Conservation (phyloP, 1,140 invertebrate genomes). For the Akabosia matsudoensis region DNA sequence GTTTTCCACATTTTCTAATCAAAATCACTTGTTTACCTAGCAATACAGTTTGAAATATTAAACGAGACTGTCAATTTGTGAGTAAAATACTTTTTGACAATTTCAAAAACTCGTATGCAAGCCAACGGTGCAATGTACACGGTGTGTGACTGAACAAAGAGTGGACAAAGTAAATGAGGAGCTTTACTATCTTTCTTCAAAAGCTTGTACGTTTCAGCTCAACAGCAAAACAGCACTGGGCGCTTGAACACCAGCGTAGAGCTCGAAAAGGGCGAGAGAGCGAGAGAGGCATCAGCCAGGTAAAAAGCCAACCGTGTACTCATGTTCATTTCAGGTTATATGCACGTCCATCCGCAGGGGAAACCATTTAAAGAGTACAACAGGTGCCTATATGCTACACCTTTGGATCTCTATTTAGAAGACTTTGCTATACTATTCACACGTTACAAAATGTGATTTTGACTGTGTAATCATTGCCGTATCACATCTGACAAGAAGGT, state of each 20-base stretch:
- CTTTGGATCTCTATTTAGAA: conserved; percentile 14
- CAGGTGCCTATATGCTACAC: conserved; percentile 33
- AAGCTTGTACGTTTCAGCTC: conserved; percentile 1
- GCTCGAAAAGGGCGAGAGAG: not conserved
- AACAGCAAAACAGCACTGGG: conserved; percentile 12
- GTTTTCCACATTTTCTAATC: too few species aligned
- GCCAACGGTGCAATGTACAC: too few species aligned
- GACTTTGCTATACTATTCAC: too few species aligned
- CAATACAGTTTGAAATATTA: too few species aligned
- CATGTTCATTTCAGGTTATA: too few species aligned
- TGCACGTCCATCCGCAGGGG: conserved; percentile 33
- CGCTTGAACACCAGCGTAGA: not conserved
- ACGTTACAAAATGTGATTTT: too few species aligned
- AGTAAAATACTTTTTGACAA: too few species aligned
- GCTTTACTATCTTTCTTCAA: not conserved
- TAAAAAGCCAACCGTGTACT: too few species aligned
- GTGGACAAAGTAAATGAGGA: not conserved
- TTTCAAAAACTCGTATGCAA: too few species aligned
- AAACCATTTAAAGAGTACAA: conserved; percentile 37
- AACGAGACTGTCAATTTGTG: too few species aligned
- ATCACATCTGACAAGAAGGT: not conserved
- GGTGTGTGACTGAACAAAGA: not conserved
- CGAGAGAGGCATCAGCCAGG: not conserved
- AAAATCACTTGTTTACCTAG: too few species aligned
- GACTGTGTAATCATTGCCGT: conserved; percentile 9